These are phyloP conservation scores for Tiliacea citrago DNA, from an alignment of 2,888 invertebrate genomes.

Conservation along the genomic window DNA sequence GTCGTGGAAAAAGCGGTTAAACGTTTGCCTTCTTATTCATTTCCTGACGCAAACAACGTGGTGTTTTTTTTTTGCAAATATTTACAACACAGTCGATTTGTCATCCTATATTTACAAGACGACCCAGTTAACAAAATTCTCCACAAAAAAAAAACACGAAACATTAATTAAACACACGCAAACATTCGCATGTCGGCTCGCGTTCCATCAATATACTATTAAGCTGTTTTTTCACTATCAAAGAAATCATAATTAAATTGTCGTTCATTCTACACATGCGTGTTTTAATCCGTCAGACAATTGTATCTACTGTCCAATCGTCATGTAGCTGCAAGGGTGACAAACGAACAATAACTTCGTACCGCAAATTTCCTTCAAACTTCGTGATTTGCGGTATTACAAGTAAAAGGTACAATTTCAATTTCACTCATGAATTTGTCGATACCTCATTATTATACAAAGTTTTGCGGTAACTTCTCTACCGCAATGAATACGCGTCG, in stretches of 20 bases:
- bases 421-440: constrained; percentile 46
- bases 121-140: constrained; percentile 51
- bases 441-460: constrained; percentile 32
- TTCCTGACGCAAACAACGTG: not conserved
- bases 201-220: constrained; percentile 47
- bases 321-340: constrained; percentile 20
- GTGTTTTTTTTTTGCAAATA: not conserved
- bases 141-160: constrained; percentile 37
- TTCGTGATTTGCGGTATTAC: constrained; percentile 43
- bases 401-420: constrained; percentile 32
- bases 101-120: constrained; percentile 21
- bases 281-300: constrained; percentile 57
- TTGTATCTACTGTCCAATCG: constrained; percentile 30
- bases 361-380: constrained; percentile 52
- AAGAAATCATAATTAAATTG: constrained; percentile 58
- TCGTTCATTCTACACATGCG: constrained; percentile 51
- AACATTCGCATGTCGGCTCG: constrained; percentile 47
- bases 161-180: constrained; percentile 46
- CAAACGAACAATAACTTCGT: constrained; percentile 39
- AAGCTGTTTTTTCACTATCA: constrained; percentile 46
- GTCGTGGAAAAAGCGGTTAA: no score
- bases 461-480: constrained; percentile 48
- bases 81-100: not conserved
- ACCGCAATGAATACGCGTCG: constrained; percentile 40
- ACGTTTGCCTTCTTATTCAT: no score